Evolutionary conservation across 2,888 invertebrate genomes (phyloP).

Genomic region (Acanthosepion lycidas): DNA sequence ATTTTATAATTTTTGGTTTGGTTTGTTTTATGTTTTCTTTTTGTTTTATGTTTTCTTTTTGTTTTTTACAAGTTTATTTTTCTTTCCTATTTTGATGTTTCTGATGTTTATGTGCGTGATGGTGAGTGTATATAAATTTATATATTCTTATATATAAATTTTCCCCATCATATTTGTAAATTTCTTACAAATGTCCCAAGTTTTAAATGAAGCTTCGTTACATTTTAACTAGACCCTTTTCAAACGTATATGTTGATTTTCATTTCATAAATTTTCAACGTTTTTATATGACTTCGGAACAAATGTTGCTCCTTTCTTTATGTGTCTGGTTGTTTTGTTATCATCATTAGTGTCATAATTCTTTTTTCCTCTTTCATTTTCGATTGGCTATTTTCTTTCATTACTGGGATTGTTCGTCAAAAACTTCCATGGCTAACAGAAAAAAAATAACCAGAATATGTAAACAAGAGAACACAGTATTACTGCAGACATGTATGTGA

Average conservation of each 20-base stretch:
- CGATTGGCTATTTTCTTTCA: background rate
- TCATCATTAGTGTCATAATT: no score
- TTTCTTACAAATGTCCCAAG: background rate
- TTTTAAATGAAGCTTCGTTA: background rate
- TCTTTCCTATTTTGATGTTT: background rate
- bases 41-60: background rate
- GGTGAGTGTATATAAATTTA: constrained; percentile 21
- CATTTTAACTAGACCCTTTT: background rate
- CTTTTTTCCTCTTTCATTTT: background rate
- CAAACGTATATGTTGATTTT: background rate
- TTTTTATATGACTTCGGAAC: background rate
- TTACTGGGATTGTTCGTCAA: background rate
- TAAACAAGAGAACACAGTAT: constrained; percentile 20
- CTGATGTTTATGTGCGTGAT: background rate
- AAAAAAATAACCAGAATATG: constrained; percentile 3
- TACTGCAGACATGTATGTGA: constrained; percentile 11
- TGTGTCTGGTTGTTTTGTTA: background rate
- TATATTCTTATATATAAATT: background rate
- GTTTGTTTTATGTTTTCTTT: background rate
- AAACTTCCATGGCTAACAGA: background rate
- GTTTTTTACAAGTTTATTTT: background rate
- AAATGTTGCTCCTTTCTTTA: background rate
- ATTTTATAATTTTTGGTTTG: background rate
- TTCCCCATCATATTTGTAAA: constrained; percentile 16
- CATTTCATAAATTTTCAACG: background rate